Evolutionary conservation across 2,797 vertebrate genomes (phyloP).

Genomic region (Enteromius unitaeniatus): DNA sequence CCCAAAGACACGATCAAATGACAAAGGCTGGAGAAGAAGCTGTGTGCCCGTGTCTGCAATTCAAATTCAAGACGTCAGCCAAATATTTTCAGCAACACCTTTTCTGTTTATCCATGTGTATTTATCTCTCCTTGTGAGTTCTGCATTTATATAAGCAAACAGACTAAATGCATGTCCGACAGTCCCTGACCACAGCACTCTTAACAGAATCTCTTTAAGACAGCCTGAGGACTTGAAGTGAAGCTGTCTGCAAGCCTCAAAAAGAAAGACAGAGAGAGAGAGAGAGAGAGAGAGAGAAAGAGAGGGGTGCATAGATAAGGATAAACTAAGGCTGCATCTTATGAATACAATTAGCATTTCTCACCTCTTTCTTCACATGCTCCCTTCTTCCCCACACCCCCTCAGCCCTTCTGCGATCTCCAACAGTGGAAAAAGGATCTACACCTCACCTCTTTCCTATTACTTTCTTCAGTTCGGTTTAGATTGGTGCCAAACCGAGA

Average conservation of each 20-base stretch:
- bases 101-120: conserved; percentile 19
- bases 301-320: conserved; percentile 1
- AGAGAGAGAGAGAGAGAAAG: neutral
- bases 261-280: neutral
- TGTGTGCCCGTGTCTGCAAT: conserved; percentile 6
- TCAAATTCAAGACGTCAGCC: conserved; percentile 32
- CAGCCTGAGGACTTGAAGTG: conserved; percentile 39
- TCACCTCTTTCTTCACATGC: conserved; percentile 33
- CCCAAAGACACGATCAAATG: conserved; percentile 22
- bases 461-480: conserved; percentile 1
- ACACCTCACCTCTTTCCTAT: conserved; percentile 27
- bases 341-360: conserved; percentile 49
- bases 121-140: conserved; percentile 24
- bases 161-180: conserved; percentile 43
- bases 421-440: neutral
- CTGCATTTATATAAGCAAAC: conserved; percentile 39
- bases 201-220: conserved; percentile 43
- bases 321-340: conserved; percentile 47
- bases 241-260: conserved; percentile 29
- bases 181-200: conserved; percentile 42
- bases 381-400: conserved; percentile 1
- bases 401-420: conserved; percentile 19
- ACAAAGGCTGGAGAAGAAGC: conserved; percentile 15
- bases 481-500: conserved; percentile 33
- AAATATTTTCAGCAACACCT: conserved; percentile 14